Evolutionary conservation across 2,888 invertebrate genomes (phyloP), one percentile per base, ranked within the genome.

Genomic region (Drosophila imparisetae): DNA sequence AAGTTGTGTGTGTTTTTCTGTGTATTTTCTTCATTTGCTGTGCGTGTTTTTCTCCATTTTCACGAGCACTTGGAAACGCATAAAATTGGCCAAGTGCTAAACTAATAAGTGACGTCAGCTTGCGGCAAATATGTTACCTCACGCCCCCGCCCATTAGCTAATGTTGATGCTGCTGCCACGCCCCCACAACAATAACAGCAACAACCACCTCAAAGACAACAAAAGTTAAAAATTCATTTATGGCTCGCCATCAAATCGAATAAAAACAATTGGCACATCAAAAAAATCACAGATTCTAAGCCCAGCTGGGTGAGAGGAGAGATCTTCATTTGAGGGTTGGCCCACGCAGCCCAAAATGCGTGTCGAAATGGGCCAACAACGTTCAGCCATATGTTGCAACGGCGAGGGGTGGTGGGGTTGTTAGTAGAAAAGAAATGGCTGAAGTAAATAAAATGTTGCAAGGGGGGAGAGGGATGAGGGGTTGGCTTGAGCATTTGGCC

Each of bases 221-320:
- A 79, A 75, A 80, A 81, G 79, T 81, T 78, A 78, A 84, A 88
- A 88, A 86, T 87, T 87, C 90, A 81, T 91, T 91, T 90, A 91
- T 88, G 80, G 78, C 74, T 63, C 70, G 71, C 84, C 78, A 90
- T 91, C 89, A 90, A 90, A 90, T 83, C 90, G 89, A 91, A 90
- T 90, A 91, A 90, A 91, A 91, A 85, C 87, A 89, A 88, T 90
- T 87, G 86, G 82, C 91, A 90, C 86, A 90, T 90, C 90, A 87
- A 86, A 85, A 45, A 84, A 69, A 77, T 78, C 80, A 55, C 79
- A 45, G 66, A 69, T 52, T 52, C 57, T 7, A 24, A 45, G 27
- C 55, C 32, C 34, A 15, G 15, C 45, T 53, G 21, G 4, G 10
- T n/a, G 36, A 54, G 27, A 27, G 55, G n/a, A 62, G 81, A 86